Base-by-base conservation (phyloP, 2,888 invertebrate genomes). In the Epirrita christyi region DNA sequence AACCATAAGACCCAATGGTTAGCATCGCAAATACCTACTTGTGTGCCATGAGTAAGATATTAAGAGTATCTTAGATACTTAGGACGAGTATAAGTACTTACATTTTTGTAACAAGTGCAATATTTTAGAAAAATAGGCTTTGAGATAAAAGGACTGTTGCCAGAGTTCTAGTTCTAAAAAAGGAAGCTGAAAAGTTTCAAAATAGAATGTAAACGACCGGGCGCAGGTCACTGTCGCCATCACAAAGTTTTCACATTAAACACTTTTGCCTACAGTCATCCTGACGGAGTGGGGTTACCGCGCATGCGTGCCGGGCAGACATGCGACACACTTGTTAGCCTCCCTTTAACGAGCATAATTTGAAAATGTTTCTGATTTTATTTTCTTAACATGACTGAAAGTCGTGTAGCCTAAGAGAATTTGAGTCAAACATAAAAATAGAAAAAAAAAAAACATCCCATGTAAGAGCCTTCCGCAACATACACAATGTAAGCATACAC, bases 221-320 rank as follows among this genome's bases (percentile, higher is more conserved):
- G 61, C 63, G 69, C 72, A 68, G 76, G 71, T 72, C 75, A 76
- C 73, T 76, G 77, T 73, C 69, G 75, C 70, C 71, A 68, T 72
- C 77, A 75, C 73, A 75, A 83, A 83, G 73, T 83, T 83, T 83
- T 75, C 81, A 81, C 83, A 82, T 82, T 78, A 73, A 79, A 73
- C 80, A 83, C 80, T 78, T 75, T 75, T 76, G 73, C 73, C 75
- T 73, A 70, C 71, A 68, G 70, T 64, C 71, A 66, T 66, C 61
- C 70, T 70, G 71, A 68, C 66, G 65, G 9, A 44, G 67, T 66
- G 57, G 52, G 55, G 62, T 46, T 55, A 63, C 55, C 55, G 67
- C 81, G 81, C 82, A 79, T 81, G 81, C 82, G 82, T 66, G 28
- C 50, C 43, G 34, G 21, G 1, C 32, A 32, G 32, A 65, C 63